phyloP scores from a whole-genome alignment of 2,113 vertebrate species.

The Heterotis niloticus region DNA sequence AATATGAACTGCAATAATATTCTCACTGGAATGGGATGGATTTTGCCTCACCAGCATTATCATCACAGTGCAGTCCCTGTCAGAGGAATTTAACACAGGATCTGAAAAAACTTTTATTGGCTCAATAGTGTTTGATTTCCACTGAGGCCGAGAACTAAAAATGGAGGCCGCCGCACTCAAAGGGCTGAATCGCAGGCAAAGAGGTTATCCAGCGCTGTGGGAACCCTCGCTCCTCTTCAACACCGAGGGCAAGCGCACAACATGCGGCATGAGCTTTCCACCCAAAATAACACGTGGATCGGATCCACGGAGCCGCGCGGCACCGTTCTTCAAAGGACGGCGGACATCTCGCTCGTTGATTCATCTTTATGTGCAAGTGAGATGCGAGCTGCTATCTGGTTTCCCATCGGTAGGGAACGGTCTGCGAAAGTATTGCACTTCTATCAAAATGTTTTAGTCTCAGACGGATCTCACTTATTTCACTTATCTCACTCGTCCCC shows the following conservation, averaged over 20 bases:
- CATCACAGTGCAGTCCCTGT: conserved; percentile 19
- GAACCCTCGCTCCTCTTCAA: not conserved
- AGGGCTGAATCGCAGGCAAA: not conserved
- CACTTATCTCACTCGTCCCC: no score
- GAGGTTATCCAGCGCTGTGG: conserved; percentile 16
- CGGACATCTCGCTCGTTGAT: not conserved
- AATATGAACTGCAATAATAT: conserved; percentile 52
- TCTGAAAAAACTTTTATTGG: conserved; percentile 13
- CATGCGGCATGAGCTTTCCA: not conserved
- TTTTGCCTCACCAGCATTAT: conserved; percentile 41
- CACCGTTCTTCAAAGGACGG: not conserved
- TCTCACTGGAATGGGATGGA: conserved; percentile 58
- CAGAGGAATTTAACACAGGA: conserved; percentile 20
- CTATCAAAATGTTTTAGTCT: not conserved
- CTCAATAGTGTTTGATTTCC: conserved; percentile 18
- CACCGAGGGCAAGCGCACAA: not conserved
- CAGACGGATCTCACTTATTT: conserved; percentile 22
- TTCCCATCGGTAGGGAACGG: not conserved
- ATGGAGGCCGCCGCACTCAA: conserved; percentile 4
- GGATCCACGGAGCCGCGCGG: not conserved
- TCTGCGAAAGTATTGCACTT: not conserved
- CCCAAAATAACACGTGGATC: not conserved
- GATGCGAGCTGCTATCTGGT: not conserved
- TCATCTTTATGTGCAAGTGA: not conserved
- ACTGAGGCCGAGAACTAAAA: conserved; percentile 13